Conservation (phyloP, 2,113 vertebrate genomes). For the Leiothrix lutea region DNA sequence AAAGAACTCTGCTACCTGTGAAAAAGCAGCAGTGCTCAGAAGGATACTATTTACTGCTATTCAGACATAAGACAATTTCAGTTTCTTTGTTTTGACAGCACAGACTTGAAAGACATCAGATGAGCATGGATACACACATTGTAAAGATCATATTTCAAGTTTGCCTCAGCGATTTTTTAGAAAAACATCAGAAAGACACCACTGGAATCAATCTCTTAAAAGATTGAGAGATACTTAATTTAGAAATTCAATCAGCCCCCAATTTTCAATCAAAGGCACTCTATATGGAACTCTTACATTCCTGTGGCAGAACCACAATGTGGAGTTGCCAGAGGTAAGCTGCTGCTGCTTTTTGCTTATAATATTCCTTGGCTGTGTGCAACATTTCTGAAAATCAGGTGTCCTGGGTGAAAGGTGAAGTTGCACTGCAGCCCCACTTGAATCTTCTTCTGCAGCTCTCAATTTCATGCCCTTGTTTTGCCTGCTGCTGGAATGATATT, state of each 20-base stretch:
- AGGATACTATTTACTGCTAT: not conserved
- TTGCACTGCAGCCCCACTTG: not conserved
- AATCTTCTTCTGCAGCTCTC: not conserved
- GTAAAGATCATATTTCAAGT: not conserved
- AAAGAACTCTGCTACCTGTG: not conserved
- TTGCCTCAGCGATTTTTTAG: not conserved
- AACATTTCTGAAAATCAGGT: not conserved
- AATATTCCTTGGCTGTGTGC: not conserved
- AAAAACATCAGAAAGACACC: not conserved
- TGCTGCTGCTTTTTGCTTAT: not conserved
- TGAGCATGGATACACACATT: not conserved
- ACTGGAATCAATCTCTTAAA: not conserved
- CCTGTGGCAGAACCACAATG: not conserved
- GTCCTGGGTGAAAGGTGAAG: not conserved
- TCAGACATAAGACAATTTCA: not conserved
- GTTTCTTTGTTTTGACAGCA: not conserved
- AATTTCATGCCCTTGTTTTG: accelerated
- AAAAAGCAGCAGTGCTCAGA: not conserved
- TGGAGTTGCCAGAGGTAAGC: not conserved
- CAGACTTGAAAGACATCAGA: not conserved
- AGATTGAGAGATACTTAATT: not conserved
- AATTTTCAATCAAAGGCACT: not conserved
- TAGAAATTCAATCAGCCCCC: not conserved
- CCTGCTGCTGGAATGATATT: not conserved
- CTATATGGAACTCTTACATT: not conserved